Percentiles rank a stretch among this genome's conserved stretches.
These are phyloP conservation scores for Polypedilum pembai DNA, from an alignment of 1,140 invertebrate genomes.

Conservation along the genomic window DNA sequence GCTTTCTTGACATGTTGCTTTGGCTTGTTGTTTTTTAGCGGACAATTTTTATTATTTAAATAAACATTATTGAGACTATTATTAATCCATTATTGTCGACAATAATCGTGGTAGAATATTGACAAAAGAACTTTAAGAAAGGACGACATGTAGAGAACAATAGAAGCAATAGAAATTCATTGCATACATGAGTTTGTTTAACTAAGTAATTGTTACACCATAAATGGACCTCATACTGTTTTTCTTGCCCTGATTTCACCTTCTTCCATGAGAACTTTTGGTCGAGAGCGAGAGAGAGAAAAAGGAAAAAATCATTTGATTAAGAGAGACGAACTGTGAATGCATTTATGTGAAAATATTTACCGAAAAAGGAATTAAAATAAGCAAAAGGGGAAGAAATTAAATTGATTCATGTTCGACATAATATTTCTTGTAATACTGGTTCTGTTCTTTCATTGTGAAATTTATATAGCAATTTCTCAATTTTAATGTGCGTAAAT, in stretches of 20 bases:
- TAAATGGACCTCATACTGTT: slow-evolving; percentile 25
- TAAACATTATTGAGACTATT: slow-evolving; percentile 22
- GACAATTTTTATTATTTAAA: no score
- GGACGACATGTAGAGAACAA: background rate
- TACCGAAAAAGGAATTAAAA: no score
- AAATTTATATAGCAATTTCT: no score
- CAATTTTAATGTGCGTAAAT: no score
- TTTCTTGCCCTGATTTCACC: background rate
- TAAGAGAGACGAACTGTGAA: no score
- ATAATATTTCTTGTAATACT: no score
- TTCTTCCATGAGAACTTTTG: background rate
- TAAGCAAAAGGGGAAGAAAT: no score
- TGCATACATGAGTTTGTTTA: background rate
- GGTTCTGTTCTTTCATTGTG: no score
- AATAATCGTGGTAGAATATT: slow-evolving; percentile 16
- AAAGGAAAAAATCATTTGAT: no score
- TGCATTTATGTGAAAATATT: no score
- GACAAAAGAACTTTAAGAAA: background rate
- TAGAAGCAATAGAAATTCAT: background rate
- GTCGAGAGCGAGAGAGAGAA: no score
- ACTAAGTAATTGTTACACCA: slow-evolving; percentile 22
- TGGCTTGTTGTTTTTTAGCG: background rate
- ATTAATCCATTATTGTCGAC: slow-evolving; percentile 12
- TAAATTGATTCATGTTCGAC: no score
- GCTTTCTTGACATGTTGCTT: background rate